These are phyloP conservation scores for Dendrocincla tyrannina DNA, from an alignment of 2,797 vertebrate genomes.

Conservation along the genomic window DNA sequence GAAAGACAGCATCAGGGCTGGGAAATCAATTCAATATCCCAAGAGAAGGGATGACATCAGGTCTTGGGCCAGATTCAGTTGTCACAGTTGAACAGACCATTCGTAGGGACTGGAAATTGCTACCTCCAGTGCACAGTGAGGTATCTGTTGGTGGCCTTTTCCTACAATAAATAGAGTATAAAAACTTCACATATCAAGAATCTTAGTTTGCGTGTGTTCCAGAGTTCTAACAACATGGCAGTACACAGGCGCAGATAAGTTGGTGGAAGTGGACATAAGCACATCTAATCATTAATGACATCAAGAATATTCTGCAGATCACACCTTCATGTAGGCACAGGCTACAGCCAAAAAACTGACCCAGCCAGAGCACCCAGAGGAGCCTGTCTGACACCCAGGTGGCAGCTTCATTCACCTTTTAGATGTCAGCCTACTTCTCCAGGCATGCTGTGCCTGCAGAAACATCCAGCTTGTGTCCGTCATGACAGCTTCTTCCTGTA, in stretches of 20 bases:
- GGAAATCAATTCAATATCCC: background rate
- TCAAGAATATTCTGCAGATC: background rate
- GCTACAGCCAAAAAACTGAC: background rate
- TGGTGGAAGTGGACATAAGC: background rate
- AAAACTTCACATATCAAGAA: background rate
- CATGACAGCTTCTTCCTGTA: background rate
- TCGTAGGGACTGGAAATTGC: background rate
- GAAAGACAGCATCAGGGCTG: background rate
- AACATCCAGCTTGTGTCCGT: background rate
- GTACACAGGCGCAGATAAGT: rapidly evolving
- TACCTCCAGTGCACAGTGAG: background rate
- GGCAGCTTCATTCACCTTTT: background rate
- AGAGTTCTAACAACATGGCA: background rate
- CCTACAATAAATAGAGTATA: background rate
- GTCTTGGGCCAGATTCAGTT: background rate
- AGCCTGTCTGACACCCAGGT: background rate
- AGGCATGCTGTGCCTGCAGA: background rate
- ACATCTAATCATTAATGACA: background rate
- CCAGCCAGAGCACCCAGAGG: background rate
- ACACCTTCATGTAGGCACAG: background rate
- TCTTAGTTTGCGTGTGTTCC: background rate
- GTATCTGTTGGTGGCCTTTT: background rate
- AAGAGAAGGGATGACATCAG: background rate
- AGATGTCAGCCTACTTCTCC: background rate
- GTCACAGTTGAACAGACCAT: background rate